These are phyloP conservation scores for Tetranychus truncatus DNA, from an alignment of 2,888 invertebrate species.

Conservation along the genomic window DNA sequence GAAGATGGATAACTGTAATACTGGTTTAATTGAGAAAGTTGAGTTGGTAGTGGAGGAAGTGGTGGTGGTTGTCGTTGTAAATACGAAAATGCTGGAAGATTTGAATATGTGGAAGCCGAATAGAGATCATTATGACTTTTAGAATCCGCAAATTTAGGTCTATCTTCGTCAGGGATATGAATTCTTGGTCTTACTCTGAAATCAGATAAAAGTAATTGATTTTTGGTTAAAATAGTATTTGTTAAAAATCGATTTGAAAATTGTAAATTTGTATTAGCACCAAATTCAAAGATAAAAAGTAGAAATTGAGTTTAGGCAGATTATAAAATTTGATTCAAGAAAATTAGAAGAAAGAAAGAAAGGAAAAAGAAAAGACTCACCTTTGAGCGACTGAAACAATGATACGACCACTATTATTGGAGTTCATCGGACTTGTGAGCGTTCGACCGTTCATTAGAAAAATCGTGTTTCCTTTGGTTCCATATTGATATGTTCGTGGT, in stretches of 20 bases:
- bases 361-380: not conserved
- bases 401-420: not conserved
- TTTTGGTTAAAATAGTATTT: no score
- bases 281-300: not conserved
- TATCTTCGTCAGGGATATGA: not conserved
- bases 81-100: not conserved
- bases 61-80: not conserved
- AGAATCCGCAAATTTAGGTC: not conserved
- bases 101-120: slow-evolving; percentile 2
- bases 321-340: no score
- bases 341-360: no score
- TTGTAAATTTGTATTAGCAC: not conserved
- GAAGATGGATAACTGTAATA: not conserved
- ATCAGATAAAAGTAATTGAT: no score
- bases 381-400: slow-evolving; percentile 9
- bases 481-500: slow-evolving; percentile 21
- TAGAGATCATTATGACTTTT: slow-evolving; percentile 12
- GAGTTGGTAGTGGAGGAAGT: not conserved
- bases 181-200: slow-evolving; percentile 8
- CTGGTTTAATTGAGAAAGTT: not conserved
- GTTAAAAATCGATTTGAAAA: not conserved
- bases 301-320: not conserved
- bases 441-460: not conserved
- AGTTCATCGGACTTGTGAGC: not conserved
- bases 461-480: slow-evolving; percentile 11